These are phyloP conservation scores for Hoplodrina ambigua DNA, from an alignment of 2,888 invertebrate genomes.

Conservation along the genomic window DNA sequence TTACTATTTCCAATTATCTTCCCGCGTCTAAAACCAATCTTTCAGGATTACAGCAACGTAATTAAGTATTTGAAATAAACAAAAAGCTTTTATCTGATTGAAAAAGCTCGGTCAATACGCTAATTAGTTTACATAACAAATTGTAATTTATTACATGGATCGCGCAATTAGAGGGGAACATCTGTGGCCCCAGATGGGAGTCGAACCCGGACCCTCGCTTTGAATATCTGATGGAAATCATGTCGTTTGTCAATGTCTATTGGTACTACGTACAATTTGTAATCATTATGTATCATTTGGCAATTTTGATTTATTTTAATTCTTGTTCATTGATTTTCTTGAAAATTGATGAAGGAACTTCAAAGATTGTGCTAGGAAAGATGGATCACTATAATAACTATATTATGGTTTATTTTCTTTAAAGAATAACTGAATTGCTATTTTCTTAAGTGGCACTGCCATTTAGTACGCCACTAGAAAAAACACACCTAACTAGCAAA, in stretches of 20 bases:
- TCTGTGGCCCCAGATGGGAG: constrained; percentile 70
- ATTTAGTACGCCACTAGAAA: neutral
- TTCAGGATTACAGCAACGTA: constrained; percentile 10
- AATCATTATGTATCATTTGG: constrained; percentile 41
- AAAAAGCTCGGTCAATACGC: constrained; percentile 43
- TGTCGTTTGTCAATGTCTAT: constrained; percentile 72
- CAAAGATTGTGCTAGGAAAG: neutral
- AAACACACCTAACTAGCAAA: too few species aligned
- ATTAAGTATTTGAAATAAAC: constrained; percentile 28
- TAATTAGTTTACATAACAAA: constrained; percentile 60
- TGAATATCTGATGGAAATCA: constrained; percentile 63
- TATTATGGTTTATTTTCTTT: neutral
- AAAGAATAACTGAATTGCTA: neutral
- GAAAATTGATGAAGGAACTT: constrained; percentile 1
- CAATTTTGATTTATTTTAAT: constrained; percentile 18
- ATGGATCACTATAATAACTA: constrained; percentile 15
- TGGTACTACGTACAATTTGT: constrained; percentile 58
- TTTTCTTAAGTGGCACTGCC: neutral
- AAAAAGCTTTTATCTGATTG: constrained; percentile 48
- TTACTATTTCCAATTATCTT: neutral
- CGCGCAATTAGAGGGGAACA: constrained; percentile 71
- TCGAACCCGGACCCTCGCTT: constrained; percentile 66
- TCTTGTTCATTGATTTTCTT: constrained; percentile 33
- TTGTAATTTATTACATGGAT: constrained; percentile 67
- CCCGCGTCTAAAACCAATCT: constrained; percentile 9